Evolutionary conservation across 1,140 invertebrate species (phyloP), one percentile per base, ranked within the genome.

Genomic region (Lepeophtheirus salmonis): DNA sequence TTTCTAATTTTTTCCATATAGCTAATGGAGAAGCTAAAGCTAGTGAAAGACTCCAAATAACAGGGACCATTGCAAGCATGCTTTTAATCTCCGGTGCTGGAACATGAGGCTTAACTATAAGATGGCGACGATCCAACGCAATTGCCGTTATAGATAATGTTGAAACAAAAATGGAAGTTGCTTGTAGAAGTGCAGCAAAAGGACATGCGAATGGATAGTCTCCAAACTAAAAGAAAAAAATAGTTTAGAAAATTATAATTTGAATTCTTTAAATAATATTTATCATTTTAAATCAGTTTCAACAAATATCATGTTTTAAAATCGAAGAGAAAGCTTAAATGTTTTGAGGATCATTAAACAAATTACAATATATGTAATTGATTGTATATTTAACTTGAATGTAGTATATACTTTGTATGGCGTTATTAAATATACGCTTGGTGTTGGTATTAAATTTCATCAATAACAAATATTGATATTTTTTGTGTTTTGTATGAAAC

Each of bases 61-160:
- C 2, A 3, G 57, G 57, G 1, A 60, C 17, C 10, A 20, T 12
- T 13, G 41, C 57, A 24, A 51, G 14, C 16, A 51, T 51, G 13
- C 16, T 16, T 14, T 17, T 51, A 26, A 49, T 51, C 41, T 26
- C 52, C 52, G 18, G 23, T 14, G 52, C 52, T 4, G 18, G 18
- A 21, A 21, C 23, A 54, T 54, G 52, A 23, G 52, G 52, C n/a
- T 24, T 21, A n/a, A 54, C 52, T 14, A 60, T 65, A 52, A 66
- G 64, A 55, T 68, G 66, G 61, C 75, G 75, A 18, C 76, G 65
- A 64, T 78, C 76, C 1, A 77, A 48, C 0, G 77, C 76, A 53
- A 77, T 78, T 10, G 69, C 70, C 2, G 72, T 73, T 65, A 77
- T 71, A 3, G 76, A 77, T 50, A 77, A 70, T 0, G 75, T 75